Evolutionary conservation across 2,113 vertebrate species (phyloP).

Genomic region (Pyxicephalus adspersus): DNA sequence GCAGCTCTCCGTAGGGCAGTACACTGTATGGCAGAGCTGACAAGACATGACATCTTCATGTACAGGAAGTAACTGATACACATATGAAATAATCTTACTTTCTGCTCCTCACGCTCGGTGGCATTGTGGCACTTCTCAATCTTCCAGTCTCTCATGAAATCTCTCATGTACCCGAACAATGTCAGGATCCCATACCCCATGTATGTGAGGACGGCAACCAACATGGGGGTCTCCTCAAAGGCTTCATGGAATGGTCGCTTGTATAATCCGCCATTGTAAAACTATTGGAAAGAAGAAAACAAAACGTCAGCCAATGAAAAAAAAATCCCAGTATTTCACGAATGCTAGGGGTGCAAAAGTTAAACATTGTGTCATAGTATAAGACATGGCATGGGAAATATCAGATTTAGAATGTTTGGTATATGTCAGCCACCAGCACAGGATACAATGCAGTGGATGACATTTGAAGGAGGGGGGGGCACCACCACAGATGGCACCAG

Average conservation of each 20-base stretch:
- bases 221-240: conserved; percentile 93
- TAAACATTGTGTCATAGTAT: no score
- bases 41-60: no score
- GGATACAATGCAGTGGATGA: no score
- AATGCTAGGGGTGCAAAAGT: no score
- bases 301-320: not conserved
- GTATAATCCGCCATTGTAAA: conserved; percentile 79
- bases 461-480: no score
- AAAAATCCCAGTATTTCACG: no score
- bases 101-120: conserved; percentile 90
- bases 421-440: no score
- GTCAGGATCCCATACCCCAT: conserved; percentile 97
- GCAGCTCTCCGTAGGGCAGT: no score
- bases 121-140: conserved; percentile 93
- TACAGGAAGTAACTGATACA: not conserved
- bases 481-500: no score
- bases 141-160: conserved; percentile 93
- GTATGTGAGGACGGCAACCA: conserved; percentile 95
- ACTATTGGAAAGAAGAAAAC: not conserved
- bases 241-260: conserved; percentile 88
- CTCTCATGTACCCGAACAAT: conserved; percentile 93
- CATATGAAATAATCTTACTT: conserved; percentile 70
- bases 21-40: no score
- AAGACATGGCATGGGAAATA: no score
- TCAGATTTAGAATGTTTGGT: no score